These are phyloP conservation scores for Cosmopolites sordidus DNA, from an alignment of 2,888 invertebrate genomes.

Conservation along the genomic window DNA sequence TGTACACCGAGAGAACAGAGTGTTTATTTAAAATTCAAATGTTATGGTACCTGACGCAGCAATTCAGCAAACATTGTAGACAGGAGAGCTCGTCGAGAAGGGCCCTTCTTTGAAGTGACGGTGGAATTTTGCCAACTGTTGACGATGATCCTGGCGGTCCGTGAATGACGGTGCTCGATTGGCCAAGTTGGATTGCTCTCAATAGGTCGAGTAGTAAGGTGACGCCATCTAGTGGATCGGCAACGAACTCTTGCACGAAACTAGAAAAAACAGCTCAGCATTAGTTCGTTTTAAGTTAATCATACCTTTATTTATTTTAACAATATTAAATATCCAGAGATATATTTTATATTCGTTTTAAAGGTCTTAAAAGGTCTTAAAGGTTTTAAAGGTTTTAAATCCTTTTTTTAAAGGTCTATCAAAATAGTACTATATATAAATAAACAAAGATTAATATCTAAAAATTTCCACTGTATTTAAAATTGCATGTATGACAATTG, in stretches of 20 bases:
- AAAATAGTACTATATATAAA: background rate
- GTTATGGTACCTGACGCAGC: conserved; percentile 57
- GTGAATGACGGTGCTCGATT: conserved; percentile 53
- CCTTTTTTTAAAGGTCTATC: background rate
- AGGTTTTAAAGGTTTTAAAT: too few relatives aligned
- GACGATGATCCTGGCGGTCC: conserved; percentile 36
- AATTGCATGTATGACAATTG: too few relatives aligned
- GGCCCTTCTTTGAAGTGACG: conserved; percentile 67
- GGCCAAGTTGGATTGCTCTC: conserved; percentile 78
- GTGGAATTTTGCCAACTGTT: conserved; percentile 55
- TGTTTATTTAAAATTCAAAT: background rate
- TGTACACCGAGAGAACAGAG: too few relatives aligned
- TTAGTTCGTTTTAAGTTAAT: background rate
- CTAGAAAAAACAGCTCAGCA: conserved; percentile 50
- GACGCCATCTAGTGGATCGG: conserved; percentile 84
- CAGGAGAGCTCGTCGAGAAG: conserved; percentile 85
- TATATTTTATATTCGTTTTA: too few relatives aligned
- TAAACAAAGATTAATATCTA: too few relatives aligned
- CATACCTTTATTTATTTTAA: too few relatives aligned
- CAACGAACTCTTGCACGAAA: conserved; percentile 89
- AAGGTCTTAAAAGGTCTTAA: too few relatives aligned
- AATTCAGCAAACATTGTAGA: conserved; percentile 80
- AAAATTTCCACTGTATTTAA: too few relatives aligned
- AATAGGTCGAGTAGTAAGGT: conserved; percentile 78
- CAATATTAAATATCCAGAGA: too few relatives aligned